A percentile compares a stretch with the other conserved stretches of the same genome.
phyloP scores from a whole-genome alignment of 2,888 invertebrate genomes.

The Hirtodrosophila trivittata region DNA sequence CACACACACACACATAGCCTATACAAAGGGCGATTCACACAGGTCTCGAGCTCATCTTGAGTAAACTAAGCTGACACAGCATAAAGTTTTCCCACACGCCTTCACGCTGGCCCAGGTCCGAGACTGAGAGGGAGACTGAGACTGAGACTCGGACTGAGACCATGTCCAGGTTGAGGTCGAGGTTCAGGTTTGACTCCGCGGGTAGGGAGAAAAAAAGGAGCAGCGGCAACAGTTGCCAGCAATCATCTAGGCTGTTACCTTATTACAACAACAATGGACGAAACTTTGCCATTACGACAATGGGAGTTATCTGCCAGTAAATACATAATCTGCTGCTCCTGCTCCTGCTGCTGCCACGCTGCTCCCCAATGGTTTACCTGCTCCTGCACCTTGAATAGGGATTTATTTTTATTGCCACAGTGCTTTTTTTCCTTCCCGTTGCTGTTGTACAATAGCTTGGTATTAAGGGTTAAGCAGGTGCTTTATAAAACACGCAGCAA shows the following conservation, averaged over 20 bases:
- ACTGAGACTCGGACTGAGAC: too few relatives aligned
- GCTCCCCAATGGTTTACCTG: constrained; percentile 48
- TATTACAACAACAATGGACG: constrained; percentile 57
- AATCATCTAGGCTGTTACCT: constrained; percentile 75
- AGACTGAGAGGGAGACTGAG: too few relatives aligned
- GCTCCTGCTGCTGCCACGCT: constrained; percentile 25
- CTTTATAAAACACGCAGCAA: constrained; percentile 68
- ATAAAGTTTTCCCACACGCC: constrained; percentile 53
- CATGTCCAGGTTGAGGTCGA: neutral
- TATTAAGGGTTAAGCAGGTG: constrained; percentile 77
- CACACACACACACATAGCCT: constrained; percentile 1
- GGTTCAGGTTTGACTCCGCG: too few relatives aligned
- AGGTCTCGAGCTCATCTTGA: constrained; percentile 43
- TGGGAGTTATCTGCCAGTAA: constrained; percentile 74
- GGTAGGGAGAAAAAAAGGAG: neutral
- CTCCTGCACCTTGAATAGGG: constrained; percentile 65
- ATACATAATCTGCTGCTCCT: constrained; percentile 72
- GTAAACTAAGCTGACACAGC: constrained; percentile 67
- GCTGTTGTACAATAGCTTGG: constrained; percentile 19
- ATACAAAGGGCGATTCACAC: neutral
- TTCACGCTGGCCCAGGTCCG: neutral
- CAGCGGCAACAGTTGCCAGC: constrained; percentile 70
- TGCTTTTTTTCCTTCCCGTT: constrained; percentile 23
- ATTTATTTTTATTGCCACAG: constrained; percentile 74
- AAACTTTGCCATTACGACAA: constrained; percentile 70